phyloP scores from a whole-genome alignment of 2,888 invertebrate genomes.

The Pyrochroa serraticornis region DNA sequence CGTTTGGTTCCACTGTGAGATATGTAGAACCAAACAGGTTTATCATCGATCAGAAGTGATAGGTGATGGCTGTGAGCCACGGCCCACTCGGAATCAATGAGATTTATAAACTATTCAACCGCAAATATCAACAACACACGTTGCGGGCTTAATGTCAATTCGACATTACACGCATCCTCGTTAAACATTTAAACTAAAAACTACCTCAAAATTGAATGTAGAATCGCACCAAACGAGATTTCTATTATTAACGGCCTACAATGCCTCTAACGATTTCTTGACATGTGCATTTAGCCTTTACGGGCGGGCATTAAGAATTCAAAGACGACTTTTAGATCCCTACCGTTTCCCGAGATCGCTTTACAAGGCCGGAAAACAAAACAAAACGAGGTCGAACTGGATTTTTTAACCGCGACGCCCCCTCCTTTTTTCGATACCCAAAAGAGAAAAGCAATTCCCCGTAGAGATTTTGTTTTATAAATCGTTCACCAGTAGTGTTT shows the following conservation, averaged over 20 bases:
- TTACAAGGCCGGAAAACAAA: no score
- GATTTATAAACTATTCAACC: conserved; percentile 46
- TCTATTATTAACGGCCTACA: conserved; percentile 36
- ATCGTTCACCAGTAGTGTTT: conserved; percentile 10
- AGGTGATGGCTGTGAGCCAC: conserved; percentile 4
- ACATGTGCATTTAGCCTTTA: conserved; percentile 43
- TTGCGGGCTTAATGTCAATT: conserved; percentile 49
- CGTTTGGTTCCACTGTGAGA: no score
- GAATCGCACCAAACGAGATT: conserved; percentile 37
- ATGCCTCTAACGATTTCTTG: conserved; percentile 39
- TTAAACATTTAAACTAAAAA: conserved; percentile 45
- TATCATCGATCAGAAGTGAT: conserved; percentile 11
- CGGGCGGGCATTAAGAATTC: conserved; percentile 35
- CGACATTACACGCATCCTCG: conserved; percentile 50
- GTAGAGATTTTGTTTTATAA: conserved; percentile 13
- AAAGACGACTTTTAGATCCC: conserved; percentile 8
- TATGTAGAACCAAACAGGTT: conserved; percentile 9
- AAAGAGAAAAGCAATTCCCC: conserved; percentile 6
- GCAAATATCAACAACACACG: conserved; percentile 47
- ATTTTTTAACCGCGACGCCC: no score
- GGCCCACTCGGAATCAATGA: conserved; percentile 38
- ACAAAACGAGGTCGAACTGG: no score
- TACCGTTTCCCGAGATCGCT: no score
- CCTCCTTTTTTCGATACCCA: no score
- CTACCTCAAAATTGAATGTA: conserved; percentile 42